Base-by-base conservation (phyloP, 1,140 invertebrate species). In the Globodera ellingtonae region DNA sequence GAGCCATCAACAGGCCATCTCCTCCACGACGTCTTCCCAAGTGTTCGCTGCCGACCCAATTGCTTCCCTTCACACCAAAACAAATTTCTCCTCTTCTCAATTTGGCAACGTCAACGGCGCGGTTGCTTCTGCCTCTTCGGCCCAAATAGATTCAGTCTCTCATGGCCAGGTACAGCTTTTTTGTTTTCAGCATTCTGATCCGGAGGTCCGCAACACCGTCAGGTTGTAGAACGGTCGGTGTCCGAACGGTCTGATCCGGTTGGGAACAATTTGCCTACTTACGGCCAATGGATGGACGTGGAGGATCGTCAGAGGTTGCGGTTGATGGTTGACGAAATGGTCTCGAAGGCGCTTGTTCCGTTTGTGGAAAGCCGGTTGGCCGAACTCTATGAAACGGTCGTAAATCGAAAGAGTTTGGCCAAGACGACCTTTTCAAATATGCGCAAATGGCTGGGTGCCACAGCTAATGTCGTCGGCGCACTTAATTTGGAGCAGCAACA, bases 361-460 rank as follows among this genome's bases (percentile, higher is more conserved):
- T 85, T 76, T 73, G 84, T 86, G 18, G 80, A 84, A 21, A 62
- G 70, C 15, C 83, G 76, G 10, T 62, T 84, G 52, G 73, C 67
- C 21, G 77, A 47, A 7, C 72, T 72, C 18, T 79, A 85, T 44
- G 83, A 85, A 24, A 47, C 44, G 50, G 47, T 83, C 13, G 13
- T 78, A 21, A 86, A 78, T 65, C 48, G 84, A 15, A 81, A 81
- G 21, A 75, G 80, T 9, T 65, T 84, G 24, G 80, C 84, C 46
- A 85, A 83, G 77, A 81, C 44, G 9, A 77, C 81, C 47, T 86
- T 84, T 44, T 82, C 71, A 4, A 80, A 71, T 44, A 74, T 84
- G 84, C 76, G 74, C 35, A 84, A 84, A 66, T 84, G 83, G 83
- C 77, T 84, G 18, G 81, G 69, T 35, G 84, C 81, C 1, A 77